Evolutionary conservation across 2,797 vertebrate genomes (phyloP).

Genomic region (Tokudaia muenninki): DNA sequence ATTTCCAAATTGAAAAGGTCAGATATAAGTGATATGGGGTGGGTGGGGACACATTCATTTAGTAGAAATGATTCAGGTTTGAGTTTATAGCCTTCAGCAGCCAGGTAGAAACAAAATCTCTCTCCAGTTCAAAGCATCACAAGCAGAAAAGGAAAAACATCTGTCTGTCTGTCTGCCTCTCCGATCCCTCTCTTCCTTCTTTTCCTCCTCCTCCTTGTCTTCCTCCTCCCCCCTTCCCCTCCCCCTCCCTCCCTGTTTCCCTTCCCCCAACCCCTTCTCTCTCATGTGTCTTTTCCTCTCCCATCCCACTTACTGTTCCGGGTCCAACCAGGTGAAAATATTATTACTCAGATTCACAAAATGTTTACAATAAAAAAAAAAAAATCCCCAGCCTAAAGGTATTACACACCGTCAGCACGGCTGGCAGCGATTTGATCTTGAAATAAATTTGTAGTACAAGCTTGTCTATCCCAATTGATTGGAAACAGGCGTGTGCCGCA

Average conservation of each 20-base stretch:
- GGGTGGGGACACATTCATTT: slow-evolving; percentile 31
- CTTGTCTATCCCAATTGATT: slow-evolving; percentile 45
- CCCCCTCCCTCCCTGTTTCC: no score
- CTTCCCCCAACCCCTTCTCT: not conserved
- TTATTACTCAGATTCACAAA: slow-evolving; percentile 40
- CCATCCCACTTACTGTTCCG: not conserved
- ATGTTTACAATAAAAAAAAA: slow-evolving; percentile 58
- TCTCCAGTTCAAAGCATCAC: slow-evolving; percentile 66
- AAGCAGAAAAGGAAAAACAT: not conserved
- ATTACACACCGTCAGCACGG: not conserved
- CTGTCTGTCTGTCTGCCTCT: no score
- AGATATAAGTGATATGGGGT: slow-evolving; percentile 45
- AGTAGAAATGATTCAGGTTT: slow-evolving; percentile 57
- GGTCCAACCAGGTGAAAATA: slow-evolving; percentile 37
- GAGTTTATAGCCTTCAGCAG: slow-evolving; percentile 60
- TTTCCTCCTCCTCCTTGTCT: no score
- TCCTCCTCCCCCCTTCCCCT: no score
- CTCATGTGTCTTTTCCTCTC: not conserved
- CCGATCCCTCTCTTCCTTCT: no score
- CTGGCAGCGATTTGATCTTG: slow-evolving; percentile 20
- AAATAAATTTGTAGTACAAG: slow-evolving; percentile 64
- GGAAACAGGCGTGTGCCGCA: not conserved
- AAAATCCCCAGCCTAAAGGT: not conserved
- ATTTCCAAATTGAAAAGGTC: slow-evolving; percentile 66
- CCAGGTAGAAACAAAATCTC: slow-evolving; percentile 67